Percentiles rank a stretch among this genome's conserved stretches.
Evolutionary conservation across 2,888 invertebrate genomes (phyloP).

Genomic region (Caenorhabditis becei): DNA sequence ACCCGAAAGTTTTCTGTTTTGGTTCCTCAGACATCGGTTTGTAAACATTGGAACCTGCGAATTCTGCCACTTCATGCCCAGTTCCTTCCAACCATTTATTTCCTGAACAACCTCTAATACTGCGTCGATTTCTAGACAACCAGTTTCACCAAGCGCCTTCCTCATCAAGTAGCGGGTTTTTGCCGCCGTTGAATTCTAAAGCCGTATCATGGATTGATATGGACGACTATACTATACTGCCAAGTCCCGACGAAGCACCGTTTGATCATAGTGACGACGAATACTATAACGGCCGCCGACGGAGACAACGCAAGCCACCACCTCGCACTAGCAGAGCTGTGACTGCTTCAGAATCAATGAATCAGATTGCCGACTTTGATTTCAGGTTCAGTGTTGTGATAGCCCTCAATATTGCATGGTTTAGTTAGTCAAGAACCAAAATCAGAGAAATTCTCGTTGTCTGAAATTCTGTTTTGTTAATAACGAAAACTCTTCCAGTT

Average conservation of each 20-base stretch:
- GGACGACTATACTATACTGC: slow-evolving; percentile 68
- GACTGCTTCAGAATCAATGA: slow-evolving; percentile 60
- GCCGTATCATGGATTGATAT: slow-evolving; percentile 71
- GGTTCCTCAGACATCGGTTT: slow-evolving; percentile 33
- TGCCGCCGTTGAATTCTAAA: slow-evolving; percentile 61
- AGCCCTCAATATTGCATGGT: not conserved
- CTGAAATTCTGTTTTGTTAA: no score
- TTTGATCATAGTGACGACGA: slow-evolving; percentile 65
- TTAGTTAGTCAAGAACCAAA: no score
- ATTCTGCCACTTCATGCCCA: slow-evolving; percentile 33
- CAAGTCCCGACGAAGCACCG: slow-evolving; percentile 67
- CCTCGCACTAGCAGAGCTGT: slow-evolving; percentile 36
- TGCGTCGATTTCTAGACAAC: slow-evolving; percentile 45
- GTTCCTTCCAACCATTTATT: not conserved
- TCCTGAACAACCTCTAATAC: slow-evolving; percentile 9
- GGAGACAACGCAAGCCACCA: slow-evolving; percentile 30
- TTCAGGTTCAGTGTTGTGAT: slow-evolving; percentile 55
- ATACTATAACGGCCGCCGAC: slow-evolving; percentile 38
- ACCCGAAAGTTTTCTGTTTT: slow-evolving; percentile 47
- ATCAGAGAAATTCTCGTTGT: no score
- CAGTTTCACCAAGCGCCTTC: slow-evolving; percentile 56
- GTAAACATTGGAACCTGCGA: slow-evolving; percentile 41
- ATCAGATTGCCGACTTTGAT: slow-evolving; percentile 61
- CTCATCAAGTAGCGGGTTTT: slow-evolving; percentile 59
- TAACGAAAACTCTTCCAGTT: no score